A percentile compares a stretch with the other conserved stretches of the same genome.
Conservation (phyloP, 2,888 invertebrate species). For the Entomobrya proxima region DNA sequence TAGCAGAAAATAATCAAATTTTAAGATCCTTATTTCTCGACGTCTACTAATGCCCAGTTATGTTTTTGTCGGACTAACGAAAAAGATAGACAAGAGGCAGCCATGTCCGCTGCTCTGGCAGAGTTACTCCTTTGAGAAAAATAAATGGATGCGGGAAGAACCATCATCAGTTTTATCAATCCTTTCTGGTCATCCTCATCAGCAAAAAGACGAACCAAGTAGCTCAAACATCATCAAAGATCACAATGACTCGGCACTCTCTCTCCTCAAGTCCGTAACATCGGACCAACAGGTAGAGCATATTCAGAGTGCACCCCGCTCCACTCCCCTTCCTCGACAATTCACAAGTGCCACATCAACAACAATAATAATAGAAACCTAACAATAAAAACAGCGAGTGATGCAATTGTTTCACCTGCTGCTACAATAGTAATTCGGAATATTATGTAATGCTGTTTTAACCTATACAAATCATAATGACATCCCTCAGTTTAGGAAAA, state of each 20-base stretch:
- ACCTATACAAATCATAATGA: not conserved
- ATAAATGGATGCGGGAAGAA: not conserved
- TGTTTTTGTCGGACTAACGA: no score
- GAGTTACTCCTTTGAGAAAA: not conserved
- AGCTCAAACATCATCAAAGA: not conserved
- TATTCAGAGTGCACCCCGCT: constrained; percentile 6
- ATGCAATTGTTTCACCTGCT: constrained; percentile 23
- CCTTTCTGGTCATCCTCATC: constrained; percentile 61
- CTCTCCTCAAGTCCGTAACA: not conserved
- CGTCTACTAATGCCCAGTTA: no score
- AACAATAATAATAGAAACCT: constrained; percentile 32
- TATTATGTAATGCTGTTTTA: not conserved
- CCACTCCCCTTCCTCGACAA: not conserved
- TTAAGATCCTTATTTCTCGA: no score
- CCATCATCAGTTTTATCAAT: not conserved
- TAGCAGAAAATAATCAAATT: no score
- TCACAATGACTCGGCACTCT: constrained; percentile 20
- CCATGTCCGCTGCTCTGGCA: not conserved
- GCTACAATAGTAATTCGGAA: not conserved
- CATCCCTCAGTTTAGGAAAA: not conserved
- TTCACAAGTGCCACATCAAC: no score
- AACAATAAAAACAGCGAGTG: constrained; percentile 5
- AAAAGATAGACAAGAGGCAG: not conserved
- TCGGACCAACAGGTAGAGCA: constrained; percentile 4
- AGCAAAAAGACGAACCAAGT: not conserved